A percentile compares a stretch with the other conserved stretches of the same genome.
These are phyloP conservation scores for Triplophysa tibetana DNA, from an alignment of 2,113 vertebrate genomes.

Conservation along the genomic window DNA sequence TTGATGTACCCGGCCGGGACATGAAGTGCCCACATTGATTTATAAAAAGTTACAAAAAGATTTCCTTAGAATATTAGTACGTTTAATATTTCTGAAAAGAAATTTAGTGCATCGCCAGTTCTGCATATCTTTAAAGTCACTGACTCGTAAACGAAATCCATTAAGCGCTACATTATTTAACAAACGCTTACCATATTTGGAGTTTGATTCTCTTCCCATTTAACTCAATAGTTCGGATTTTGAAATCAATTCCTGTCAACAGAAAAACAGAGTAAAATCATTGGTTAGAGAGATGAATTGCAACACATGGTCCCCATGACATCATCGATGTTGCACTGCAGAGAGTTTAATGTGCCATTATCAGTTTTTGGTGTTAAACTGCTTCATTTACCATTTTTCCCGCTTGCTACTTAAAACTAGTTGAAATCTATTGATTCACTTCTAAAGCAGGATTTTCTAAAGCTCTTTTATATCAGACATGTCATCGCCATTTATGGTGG, in stretches of 20 bases:
- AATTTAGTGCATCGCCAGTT: too few species aligned
- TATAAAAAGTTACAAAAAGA: too few species aligned
- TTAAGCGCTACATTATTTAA: too few species aligned
- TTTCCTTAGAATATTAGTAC: too few species aligned
- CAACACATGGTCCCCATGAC: not conserved
- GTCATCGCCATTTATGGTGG: not conserved
- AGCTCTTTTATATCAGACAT: not conserved
- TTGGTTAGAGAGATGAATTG: not conserved
- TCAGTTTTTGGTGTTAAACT: conserved; percentile 17
- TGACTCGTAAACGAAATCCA: too few species aligned
- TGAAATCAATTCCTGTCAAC: conserved; percentile 92
- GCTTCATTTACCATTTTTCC: not conserved
- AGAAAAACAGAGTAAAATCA: conserved; percentile 35
- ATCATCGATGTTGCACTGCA: not conserved
- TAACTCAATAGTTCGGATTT: conserved; percentile 96
- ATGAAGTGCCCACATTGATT: too few species aligned
- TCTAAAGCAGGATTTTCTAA: too few species aligned
- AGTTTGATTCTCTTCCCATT: conserved; percentile 98
- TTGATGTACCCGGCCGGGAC: too few species aligned
- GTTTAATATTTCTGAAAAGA: too few species aligned
- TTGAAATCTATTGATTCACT: not conserved
- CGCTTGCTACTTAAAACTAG: not conserved
- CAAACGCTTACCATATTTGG: conserved; percentile 90
- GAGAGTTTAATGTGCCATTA: not conserved
- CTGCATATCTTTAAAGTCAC: not conserved